Evolutionary conservation across 2,113 vertebrate genomes (phyloP).

Genomic region (Agelaius phoeniceus): DNA sequence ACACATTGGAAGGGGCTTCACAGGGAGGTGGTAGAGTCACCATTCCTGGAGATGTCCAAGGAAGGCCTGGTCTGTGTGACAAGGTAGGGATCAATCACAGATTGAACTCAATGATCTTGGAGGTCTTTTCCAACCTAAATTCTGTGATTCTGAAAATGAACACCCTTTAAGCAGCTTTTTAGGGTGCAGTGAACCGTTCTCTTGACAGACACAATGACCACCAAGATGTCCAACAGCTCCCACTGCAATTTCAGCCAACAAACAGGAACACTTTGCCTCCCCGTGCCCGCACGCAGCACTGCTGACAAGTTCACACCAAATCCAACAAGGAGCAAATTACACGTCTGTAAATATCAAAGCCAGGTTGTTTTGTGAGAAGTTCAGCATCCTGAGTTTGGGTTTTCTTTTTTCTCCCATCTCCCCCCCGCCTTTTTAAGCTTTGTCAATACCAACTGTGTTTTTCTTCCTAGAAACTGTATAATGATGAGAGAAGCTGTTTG

Average conservation of each 20-base stretch:
- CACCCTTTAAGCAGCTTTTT: neutral
- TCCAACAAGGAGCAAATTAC: conserved; percentile 46
- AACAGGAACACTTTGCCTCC: neutral
- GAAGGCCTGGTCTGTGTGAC: neutral
- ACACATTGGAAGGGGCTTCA: neutral
- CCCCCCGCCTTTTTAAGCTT: neutral
- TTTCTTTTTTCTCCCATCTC: neutral
- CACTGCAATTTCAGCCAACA: neutral
- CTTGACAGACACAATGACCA: neutral
- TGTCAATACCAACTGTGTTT: conserved; percentile 59
- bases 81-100: neutral
- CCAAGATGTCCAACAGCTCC: neutral
- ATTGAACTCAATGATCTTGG: neutral
- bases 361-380: conserved; percentile 40
- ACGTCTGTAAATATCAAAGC: conserved; percentile 67
- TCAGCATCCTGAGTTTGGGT: conserved; percentile 10
- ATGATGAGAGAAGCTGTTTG: conserved; percentile 48
- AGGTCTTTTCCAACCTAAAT: neutral
- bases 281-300: rapidly evolving
- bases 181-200: neutral
- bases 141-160: neutral
- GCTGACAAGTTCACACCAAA: conserved; percentile 29
- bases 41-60: neutral
- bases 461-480: conserved; percentile 57
- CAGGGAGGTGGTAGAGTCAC: neutral